Conservation (phyloP, 1,140 invertebrate genomes). For the Drosophila quadrilineata region DNA sequence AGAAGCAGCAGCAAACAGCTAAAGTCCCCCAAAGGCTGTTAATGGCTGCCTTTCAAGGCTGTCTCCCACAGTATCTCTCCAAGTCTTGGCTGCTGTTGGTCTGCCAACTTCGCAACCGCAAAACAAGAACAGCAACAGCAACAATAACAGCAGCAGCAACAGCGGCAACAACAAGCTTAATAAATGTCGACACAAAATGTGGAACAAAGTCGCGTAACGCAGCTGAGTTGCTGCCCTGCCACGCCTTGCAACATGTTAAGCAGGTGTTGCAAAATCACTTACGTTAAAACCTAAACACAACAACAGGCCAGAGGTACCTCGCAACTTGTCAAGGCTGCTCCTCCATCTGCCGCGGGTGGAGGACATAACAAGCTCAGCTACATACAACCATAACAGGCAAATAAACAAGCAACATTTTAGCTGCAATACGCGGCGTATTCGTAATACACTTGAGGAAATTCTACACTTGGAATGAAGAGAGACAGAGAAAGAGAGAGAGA, state of each 20-base stretch:
- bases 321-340: slow-evolving; percentile 21
- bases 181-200: slow-evolving; percentile 71
- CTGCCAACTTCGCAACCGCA: slow-evolving; percentile 56
- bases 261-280: slow-evolving; percentile 77
- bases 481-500: too few species aligned
- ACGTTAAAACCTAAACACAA: slow-evolving; percentile 60
- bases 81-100: not conserved
- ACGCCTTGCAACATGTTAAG: slow-evolving; percentile 69
- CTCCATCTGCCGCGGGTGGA: too few species aligned
- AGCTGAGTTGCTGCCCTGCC: slow-evolving; percentile 5
- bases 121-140: slow-evolving; percentile 62
- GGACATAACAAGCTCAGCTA: slow-evolving; percentile 3
- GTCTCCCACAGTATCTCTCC: slow-evolving; percentile 7
- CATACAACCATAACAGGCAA: slow-evolving; percentile 40
- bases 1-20: slow-evolving; percentile 38
- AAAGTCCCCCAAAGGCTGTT: slow-evolving; percentile 55
- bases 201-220: not conserved
- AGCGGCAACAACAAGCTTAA: slow-evolving; percentile 63
- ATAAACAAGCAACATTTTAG: slow-evolving; percentile 54
- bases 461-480: too few species aligned
- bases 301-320: slow-evolving; percentile 27
- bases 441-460: slow-evolving; percentile 26
- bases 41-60: slow-evolving; percentile 69
- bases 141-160: slow-evolving; percentile 12
- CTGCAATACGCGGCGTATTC: slow-evolving; percentile 46